phyloP scores from a whole-genome alignment of 1,140 invertebrate genomes.

The Drosophila subobscura region DNA sequence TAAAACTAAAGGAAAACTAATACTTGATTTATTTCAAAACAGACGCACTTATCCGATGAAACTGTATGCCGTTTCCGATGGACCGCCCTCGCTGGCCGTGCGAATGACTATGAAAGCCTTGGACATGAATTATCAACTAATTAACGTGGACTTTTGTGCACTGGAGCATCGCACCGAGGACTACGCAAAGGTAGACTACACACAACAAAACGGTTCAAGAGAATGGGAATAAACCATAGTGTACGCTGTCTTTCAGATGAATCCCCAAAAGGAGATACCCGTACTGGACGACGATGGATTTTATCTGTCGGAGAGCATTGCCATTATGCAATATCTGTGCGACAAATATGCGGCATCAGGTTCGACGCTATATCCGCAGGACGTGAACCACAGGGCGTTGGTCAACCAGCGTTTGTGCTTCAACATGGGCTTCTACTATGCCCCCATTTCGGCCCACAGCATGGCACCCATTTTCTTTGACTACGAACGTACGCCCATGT shows the following conservation, averaged over 20 bases:
- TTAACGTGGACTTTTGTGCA: conserved; percentile 88
- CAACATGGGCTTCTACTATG: conserved; percentile 90
- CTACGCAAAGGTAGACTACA: conserved; percentile 86
- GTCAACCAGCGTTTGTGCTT: conserved; percentile 91
- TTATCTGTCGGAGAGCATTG: conserved; percentile 89
- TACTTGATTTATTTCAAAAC: conserved; percentile 9
- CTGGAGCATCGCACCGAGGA: conserved; percentile 89
- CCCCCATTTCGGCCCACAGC: conserved; percentile 85
- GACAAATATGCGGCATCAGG: conserved; percentile 87
- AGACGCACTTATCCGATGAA: conserved; percentile 85
- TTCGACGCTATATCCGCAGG: conserved; percentile 87
- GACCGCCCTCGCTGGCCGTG: conserved; percentile 89
- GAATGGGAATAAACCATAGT: neutral
- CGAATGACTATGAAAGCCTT: conserved; percentile 87
- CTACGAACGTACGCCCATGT: conserved; percentile 87
- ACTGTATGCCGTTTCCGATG: conserved; percentile 89
- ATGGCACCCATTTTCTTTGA: conserved; percentile 89
- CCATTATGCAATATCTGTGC: conserved; percentile 90
- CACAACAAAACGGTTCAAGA: neutral
- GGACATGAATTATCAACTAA: conserved; percentile 86
- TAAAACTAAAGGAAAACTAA: conserved; percentile 25
- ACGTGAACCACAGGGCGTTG: conserved; percentile 87
- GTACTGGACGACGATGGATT: conserved; percentile 90
- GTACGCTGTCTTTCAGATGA: conserved; percentile 85
- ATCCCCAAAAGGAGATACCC: conserved; percentile 92